Percentiles rank a stretch among this genome's conserved stretches.
phyloP scores from a whole-genome alignment of 2,797 vertebrate genomes.

The Enteromius paludinosus region DNA sequence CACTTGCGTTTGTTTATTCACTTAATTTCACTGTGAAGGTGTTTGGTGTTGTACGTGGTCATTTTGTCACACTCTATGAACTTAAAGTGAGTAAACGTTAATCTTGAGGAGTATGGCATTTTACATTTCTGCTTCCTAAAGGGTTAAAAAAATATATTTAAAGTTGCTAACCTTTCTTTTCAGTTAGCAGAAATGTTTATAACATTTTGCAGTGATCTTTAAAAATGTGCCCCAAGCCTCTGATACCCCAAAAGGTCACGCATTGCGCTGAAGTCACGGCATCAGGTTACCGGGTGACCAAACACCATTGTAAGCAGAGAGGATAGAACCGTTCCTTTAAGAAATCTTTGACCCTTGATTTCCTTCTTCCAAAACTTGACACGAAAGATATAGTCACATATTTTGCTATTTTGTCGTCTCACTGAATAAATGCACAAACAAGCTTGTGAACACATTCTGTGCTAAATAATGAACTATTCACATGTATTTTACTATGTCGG shows the following conservation, averaged over 20 bases:
- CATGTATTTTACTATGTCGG: conserved; percentile 7
- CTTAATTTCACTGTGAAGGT: conserved; percentile 35
- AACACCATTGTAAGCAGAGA: conserved; percentile 61
- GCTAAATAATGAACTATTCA: neutral
- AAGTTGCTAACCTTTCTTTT: neutral
- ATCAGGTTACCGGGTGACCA: conserved; percentile 56
- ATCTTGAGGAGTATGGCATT: neutral
- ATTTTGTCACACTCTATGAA: conserved; percentile 7
- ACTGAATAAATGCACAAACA: neutral
- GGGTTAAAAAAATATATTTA: neutral
- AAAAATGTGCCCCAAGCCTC: conserved; percentile 62
- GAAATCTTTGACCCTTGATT: conserved; percentile 38
- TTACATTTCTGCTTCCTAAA: neutral
- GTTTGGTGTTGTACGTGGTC: neutral
- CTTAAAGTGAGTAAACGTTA: neutral
- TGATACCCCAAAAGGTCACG: conserved; percentile 76
- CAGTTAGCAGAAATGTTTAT: conserved; percentile 56
- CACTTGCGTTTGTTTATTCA: neutral
- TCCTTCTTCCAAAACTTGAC: neutral
- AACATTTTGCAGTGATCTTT: conserved; percentile 27
- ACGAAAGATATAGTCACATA: neutral
- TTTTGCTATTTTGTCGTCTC: neutral
- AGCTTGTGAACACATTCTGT: neutral
- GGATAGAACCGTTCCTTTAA: conserved; percentile 44
- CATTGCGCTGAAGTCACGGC: conserved; percentile 78